Percentiles rank a stretch among this genome's conserved stretches.
phyloP scores from a whole-genome alignment of 2,113 vertebrate species.

The Myanophis thanlyinensis region DNA sequence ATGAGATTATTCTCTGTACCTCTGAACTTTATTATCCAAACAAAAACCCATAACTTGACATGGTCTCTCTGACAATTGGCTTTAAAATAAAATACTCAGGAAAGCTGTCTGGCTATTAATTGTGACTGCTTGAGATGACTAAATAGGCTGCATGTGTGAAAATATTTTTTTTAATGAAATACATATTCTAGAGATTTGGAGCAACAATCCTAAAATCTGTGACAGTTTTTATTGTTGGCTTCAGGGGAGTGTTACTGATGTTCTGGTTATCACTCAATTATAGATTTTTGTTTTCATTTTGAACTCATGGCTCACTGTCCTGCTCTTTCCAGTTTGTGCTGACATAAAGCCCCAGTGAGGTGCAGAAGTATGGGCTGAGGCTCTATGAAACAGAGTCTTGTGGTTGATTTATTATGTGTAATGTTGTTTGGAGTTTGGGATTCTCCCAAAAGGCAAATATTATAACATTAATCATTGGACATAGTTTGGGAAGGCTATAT shows the following conservation, averaged over 20 bases:
- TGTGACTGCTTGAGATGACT: constrained; percentile 35
- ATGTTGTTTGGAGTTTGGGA: not conserved
- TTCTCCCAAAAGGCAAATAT: not conserved
- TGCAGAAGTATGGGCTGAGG: not conserved
- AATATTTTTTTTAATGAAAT: not conserved
- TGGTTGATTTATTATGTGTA: not conserved
- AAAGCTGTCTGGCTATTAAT: constrained; percentile 49
- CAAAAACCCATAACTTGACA: constrained; percentile 70
- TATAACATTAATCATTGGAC: not conserved
- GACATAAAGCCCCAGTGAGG: not conserved
- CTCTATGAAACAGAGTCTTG: not conserved
- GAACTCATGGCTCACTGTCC: not conserved
- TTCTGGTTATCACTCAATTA: not conserved
- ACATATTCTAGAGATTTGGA: not conserved
- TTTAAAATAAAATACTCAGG: constrained; percentile 40
- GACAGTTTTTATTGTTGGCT: not conserved
- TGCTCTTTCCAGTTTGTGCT: not conserved
- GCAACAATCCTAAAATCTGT: not conserved
- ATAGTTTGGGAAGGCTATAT: not conserved
- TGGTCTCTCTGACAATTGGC: constrained; percentile 61
- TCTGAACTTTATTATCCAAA: constrained; percentile 82
- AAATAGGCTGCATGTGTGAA: not conserved
- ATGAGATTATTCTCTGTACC: constrained; percentile 76
- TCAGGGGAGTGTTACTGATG: not conserved
- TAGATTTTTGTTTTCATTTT: not conserved